Evolutionary conservation across 1,140 invertebrate genomes (phyloP), one percentile per base, ranked within the genome.

Genomic region (Cydia amplana): DNA sequence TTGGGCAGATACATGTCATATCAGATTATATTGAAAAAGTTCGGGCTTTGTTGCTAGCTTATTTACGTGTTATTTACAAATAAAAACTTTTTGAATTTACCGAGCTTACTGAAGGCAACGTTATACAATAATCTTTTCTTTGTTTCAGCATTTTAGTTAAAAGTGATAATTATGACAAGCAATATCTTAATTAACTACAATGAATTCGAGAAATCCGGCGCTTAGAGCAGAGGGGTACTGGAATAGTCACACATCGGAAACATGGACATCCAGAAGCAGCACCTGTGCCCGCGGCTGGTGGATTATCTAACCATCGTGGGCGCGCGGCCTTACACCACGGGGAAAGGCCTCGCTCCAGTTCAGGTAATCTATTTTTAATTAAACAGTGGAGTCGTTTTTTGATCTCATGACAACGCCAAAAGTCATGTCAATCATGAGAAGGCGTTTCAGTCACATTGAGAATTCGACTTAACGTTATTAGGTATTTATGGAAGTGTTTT

Each of bases 231-330:
- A 18, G 36, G 77, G 60, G 51, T 36, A 77, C 72, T 72, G 75
- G 76, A 80, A 25, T 74, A 79, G 32, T 73, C 81, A 79, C 78
- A 87, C 85, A 86, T 85, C 83, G 83, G 80, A 83, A 91, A 72
- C 79, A 93, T 93, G 92, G 95, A 96, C 87, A 93, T 95, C 86
- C 96, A 97, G 89, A 96, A 96, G 87, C 96, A 96, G 87, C 96
- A 96, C 85, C 89, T 97, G 81, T 97, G 97, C 88, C 97, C 97
- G 82, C 95, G 97, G 79, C 92, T 97, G 85, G 96, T 97, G 87
- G 99, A 99, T 94, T 99, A 99, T 93, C 94, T 99, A 88, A 97
- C 98, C 78, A 98, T 99, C 80, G 98, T 99, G 77, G 99, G 99
- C 78, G 96, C 96, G 23, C 95, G 97, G 75, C 95, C 96, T 76